Base-by-base conservation (phyloP, 2,797 vertebrate genomes). In the Diceros bicornis region DNA sequence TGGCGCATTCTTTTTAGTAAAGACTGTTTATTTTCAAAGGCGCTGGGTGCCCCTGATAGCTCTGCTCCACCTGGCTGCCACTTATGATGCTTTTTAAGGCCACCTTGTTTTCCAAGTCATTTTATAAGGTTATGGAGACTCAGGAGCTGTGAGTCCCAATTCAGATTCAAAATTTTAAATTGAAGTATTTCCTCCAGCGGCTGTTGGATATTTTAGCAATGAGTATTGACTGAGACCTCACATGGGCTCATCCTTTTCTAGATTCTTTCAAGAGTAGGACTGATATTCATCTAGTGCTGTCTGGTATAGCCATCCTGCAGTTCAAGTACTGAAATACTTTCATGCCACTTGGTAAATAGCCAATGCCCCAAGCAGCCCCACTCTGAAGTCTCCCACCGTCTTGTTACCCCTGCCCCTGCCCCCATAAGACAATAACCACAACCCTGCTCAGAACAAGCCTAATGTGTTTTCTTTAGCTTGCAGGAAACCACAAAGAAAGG, bases 51-150 rank as follows among this genome's bases (percentile, higher is more conserved):
- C 50, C 69, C 59, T 52, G 37, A 66, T 5, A 41, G 9, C 29
- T 82, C 77, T 66, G 12, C 12, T 71, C 64, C 10, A 37, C 23
- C 29, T 34, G 3, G 37, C n/a, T 71, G n/a, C 25, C 37, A 1
- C 34, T 81, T 66, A 25, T 14, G 68, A 89, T 41, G 18, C 62
- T 50, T 77, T 77, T 44, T 20, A 88, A 91, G 59, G 17, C 57
- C 74, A n/a, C 41, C 59, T 95, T 71, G 16, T 91, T 91, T 97
- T 94, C 34, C 55, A 79, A 91, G 41, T 77, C 37, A 90, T 47
- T 52, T 84, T 66, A 47, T 4, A 64, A 29, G 64, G 7, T 68
- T 84, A 21, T 88, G 16, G 41, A 90, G 32, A 88, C 32, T 94
- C n/a, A 18, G 32, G 13, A 44, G 50, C 27, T 68, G 4, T 79